Evolutionary conservation across 2,113 vertebrate genomes (phyloP), one percentile per base, ranked within the genome.

Genomic region (Calypte anna): DNA sequence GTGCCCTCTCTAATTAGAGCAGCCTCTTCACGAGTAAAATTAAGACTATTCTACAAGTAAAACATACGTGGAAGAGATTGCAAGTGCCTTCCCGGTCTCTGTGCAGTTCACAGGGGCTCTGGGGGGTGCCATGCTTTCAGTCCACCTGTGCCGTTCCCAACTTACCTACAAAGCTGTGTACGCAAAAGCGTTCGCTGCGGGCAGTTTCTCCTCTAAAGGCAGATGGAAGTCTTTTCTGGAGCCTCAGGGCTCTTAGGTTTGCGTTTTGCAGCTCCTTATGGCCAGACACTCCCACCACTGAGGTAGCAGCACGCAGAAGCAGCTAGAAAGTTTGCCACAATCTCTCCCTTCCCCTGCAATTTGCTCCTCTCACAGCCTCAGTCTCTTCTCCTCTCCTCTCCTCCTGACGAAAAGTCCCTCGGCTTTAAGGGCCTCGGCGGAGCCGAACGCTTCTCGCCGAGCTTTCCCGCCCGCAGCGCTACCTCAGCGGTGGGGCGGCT

Each of bases 281-380:
- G 94, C 22, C 94, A 57, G 90, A 43, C 94, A 57, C 96, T 96
- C 91, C 94, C 93, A 73, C 48, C 50, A 9, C 57, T 3, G 70
- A 82, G 90, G 75, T 0, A 51, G 92, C 82, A 21, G 63, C 61
- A 50, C 12, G 88, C 81, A 93, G 88, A 91, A 94, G 90, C 95
- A 58, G 91, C 92, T 67, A 80, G 62, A 95, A 98, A 98, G 95
- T 98, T 98, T 97, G 82, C 94, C 89, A 84, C 91, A 13, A 79
- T 31, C 84, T 81, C 89, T 54, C 59, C 88, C 96, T 86, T 83
- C 44, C 72, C 86, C 79, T 54, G 88, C 86, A 14, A 79, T 58
- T 21, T 1, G 43, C 57, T 86, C 57, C 58, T 69, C 62, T 61
- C 51, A 6, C 77, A 24, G 89, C 87, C 87, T 57, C 75, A 13